Conservation (phyloP, 2,113 vertebrate genomes). For the Hippocampus abdominalis region DNA sequence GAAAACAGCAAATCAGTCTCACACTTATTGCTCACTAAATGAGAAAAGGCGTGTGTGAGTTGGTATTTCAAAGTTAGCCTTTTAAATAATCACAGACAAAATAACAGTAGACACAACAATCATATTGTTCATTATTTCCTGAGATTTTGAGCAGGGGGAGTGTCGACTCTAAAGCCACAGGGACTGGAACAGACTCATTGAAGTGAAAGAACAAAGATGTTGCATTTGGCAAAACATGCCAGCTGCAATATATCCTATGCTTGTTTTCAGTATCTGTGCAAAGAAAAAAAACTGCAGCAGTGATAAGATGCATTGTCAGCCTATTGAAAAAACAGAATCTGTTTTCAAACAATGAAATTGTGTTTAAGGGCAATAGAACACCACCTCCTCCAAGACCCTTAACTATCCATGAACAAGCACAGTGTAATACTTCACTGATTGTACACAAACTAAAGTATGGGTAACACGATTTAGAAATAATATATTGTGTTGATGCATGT, state of each 20-base stretch:
- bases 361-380: not conserved
- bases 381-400: not conserved
- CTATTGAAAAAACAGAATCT: not conserved
- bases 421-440: not conserved
- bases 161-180: slow-evolving; percentile 30
- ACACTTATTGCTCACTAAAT: slow-evolving; percentile 36
- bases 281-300: not conserved
- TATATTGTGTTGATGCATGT: not conserved
- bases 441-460: not conserved
- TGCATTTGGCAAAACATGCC: slow-evolving; percentile 52
- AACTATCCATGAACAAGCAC: not conserved
- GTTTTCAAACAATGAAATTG: not conserved
- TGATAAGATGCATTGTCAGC: slow-evolving; percentile 1
- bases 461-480: not conserved
- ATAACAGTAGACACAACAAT: slow-evolving; percentile 69
- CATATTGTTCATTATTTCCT: slow-evolving; percentile 71
- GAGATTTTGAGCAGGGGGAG: slow-evolving; percentile 18
- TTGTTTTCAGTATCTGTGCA: slow-evolving; percentile 6
- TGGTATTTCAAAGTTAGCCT: slow-evolving; percentile 22
- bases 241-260: slow-evolving; percentile 24
- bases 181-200: slow-evolving; percentile 20
- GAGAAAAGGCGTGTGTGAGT: slow-evolving; percentile 34
- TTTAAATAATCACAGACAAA: slow-evolving; percentile 39
- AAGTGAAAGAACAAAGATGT: slow-evolving; percentile 64
- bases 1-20: slow-evolving; percentile 52